Base-by-base conservation (phyloP, 2,113 vertebrate species). In the Oostethus manadensis region DNA sequence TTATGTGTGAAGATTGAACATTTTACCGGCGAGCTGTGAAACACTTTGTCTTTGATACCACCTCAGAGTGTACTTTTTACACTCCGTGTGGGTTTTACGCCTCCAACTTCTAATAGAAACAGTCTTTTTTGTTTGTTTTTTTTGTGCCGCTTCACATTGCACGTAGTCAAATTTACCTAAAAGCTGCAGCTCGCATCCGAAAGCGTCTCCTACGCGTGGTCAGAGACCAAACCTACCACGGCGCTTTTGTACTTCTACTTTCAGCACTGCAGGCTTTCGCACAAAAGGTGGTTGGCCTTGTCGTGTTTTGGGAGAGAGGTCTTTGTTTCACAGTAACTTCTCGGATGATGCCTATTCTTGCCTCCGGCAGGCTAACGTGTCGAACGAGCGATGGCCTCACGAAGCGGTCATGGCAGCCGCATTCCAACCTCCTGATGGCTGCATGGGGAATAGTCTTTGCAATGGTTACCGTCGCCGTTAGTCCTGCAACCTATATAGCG, bases 1-100 rank as follows among this genome's bases (percentile, higher is more conserved):
- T 58, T 57, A 81, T 65, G 73, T 77, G 81, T 77, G 68, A 86
- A 74, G 77, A 77, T 73, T 64, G 15, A 35, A 48, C 58, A 62
- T 72, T 76, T 78, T 79, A 66, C 17, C 58, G 70, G 66, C 58
- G 74, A 74, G 60, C 63, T 64, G 77, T 76, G 78, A 86, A 85
- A 85, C 51, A 63, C 16, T 60, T 73, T 62, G 55, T 64, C 58
- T 65, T 73, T 59, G 56, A 60, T 74, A 54, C 69, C 63, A 64
- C 62, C 61, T 67, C 40, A 6, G 46, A 40, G 58, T 67, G 22
- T 64, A 29, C 38, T 56, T 71, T 45, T 20, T 26, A 46, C 22
- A 55, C 23, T 22, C 16, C 8, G 18, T 45, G 46, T 66, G 58
- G 35, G 38, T 61, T 42, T 58, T 26, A 50, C 38, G 33, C 21